Evolutionary conservation across 2,888 invertebrate genomes (phyloP).

Genomic region (Hoplodrina blanda): DNA sequence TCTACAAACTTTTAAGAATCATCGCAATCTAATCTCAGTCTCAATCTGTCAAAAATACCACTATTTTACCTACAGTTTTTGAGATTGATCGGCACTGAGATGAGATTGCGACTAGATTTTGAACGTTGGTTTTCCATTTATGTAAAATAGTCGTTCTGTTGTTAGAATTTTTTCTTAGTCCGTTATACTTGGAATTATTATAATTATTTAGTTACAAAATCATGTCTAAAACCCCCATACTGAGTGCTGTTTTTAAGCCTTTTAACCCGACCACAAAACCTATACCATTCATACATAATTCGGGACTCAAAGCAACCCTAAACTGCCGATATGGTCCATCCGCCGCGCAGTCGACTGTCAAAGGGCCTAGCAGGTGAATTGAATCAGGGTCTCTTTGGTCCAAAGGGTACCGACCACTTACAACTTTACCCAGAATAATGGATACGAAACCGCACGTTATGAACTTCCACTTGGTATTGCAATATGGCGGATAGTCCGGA

Average conservation of each 20-base stretch:
- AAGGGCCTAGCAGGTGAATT: slow-evolving; percentile 82
- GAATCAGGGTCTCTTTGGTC: slow-evolving; percentile 79
- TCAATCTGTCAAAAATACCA: no score
- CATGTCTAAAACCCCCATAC: background rate
- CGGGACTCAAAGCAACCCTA: slow-evolving; percentile 63
- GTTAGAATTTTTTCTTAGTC: background rate
- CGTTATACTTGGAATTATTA: background rate
- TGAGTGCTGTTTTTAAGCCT: slow-evolving; percentile 8
- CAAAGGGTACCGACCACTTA: slow-evolving; percentile 78
- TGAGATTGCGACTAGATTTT: no score
- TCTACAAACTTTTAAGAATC: no score
- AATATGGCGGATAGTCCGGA: slow-evolving; percentile 62
- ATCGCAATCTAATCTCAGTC: no score
- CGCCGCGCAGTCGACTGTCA: slow-evolving; percentile 67
- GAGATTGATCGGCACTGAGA: no score
- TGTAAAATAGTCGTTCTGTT: no score
- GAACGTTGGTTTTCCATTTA: no score
- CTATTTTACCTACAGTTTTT: no score
- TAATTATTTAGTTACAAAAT: background rate
- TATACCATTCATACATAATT: slow-evolving; percentile 49
- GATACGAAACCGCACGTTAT: slow-evolving; percentile 79
- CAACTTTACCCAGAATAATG: slow-evolving; percentile 86
- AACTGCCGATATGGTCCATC: slow-evolving; percentile 73
- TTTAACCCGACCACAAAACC: slow-evolving; percentile 18
- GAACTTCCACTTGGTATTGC: slow-evolving; percentile 72